Percentiles rank a stretch among this genome's conserved stretches.
phyloP scores from a whole-genome alignment of 2,113 vertebrate species.

The Rhegmatorhina hoffmannsi region DNA sequence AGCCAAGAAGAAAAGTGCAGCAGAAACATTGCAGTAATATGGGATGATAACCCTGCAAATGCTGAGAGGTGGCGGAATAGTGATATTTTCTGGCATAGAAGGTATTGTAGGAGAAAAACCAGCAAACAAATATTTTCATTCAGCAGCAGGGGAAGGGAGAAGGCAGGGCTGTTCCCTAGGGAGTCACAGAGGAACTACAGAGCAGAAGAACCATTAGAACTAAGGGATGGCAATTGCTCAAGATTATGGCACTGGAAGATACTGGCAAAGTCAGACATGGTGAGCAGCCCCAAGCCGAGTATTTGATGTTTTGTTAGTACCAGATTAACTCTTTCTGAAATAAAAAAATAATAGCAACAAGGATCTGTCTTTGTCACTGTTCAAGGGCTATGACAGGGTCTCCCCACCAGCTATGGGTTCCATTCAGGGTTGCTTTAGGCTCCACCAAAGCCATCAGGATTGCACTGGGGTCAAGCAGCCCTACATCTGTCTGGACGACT shows the following conservation, averaged over 20 bases:
- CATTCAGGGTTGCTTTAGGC: neutral
- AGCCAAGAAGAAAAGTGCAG: neutral
- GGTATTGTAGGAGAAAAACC: neutral
- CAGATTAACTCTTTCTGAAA: neutral
- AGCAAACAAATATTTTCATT: neutral
- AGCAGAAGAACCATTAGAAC: neutral
- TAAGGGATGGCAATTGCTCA: neutral
- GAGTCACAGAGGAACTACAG: neutral
- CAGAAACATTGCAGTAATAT: neutral
- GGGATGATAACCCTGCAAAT: neutral
- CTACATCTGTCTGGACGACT: neutral
- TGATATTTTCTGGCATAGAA: neutral
- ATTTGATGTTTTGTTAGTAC: neutral
- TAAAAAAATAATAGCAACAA: neutral
- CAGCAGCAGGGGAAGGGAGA: neutral
- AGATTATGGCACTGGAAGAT: neutral
- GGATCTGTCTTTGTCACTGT: neutral
- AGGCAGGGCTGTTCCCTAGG: neutral
- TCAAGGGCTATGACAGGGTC: neutral
- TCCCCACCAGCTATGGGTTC: neutral
- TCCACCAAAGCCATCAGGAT: neutral
- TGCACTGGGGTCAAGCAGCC: fast-evolving
- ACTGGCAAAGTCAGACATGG: neutral
- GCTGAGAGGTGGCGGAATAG: neutral
- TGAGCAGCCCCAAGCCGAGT: fast-evolving